Evolutionary conservation across 2,113 vertebrate species (phyloP), one percentile per base, ranked within the genome.

Genomic region (Coturnix japonica): DNA sequence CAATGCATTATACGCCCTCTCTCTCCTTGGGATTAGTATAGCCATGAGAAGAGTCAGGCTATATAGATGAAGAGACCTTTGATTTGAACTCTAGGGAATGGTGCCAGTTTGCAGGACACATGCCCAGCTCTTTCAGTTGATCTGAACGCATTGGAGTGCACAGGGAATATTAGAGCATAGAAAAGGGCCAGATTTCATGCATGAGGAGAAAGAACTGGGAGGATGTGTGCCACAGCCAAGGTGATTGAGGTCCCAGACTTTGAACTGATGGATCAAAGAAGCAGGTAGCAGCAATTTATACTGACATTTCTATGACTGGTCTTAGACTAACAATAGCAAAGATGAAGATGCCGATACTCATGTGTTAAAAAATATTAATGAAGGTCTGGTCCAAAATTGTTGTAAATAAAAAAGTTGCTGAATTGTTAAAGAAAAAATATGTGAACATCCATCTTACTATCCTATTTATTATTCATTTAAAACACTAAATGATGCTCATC

Each of bases 401-500:
- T 37, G 18, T 39, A 13, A 18, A 76, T 76, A 87, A 86, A 73
- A 63, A 51, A 28, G 6, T 1, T 31, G 70, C 9, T 46, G 39
- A 70, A 15, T 64, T 87, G 87, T 72, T 53, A 33, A 67, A 82
- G n/a, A 56, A 41, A 71, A 64, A 54, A 51, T 41, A 13, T 89
- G 93, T 56, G 56, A 87, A 35, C 69, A 74, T 76, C 13, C 26
- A 57, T 74, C 37, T 80, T 71, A 51, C 23, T 60, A 71, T 66
- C 16, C 18, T 81, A 80, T 79, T 85, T 91, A 47, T 89, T 92
- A 89, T 76, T 89, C 39, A 85, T 33, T 47, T 30, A 85, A 94
- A 95, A 91, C 85, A 75, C 59, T 66, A 85, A 65, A 85, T 56
- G 51, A 77, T 82, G 47, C 26, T 92, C 19, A 92, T 33, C 43